A percentile compares a stretch with the other conserved stretches of the same genome.
These are phyloP conservation scores for Megathymus violae DNA, from an alignment of 1,140 invertebrate genomes.

Conservation along the genomic window DNA sequence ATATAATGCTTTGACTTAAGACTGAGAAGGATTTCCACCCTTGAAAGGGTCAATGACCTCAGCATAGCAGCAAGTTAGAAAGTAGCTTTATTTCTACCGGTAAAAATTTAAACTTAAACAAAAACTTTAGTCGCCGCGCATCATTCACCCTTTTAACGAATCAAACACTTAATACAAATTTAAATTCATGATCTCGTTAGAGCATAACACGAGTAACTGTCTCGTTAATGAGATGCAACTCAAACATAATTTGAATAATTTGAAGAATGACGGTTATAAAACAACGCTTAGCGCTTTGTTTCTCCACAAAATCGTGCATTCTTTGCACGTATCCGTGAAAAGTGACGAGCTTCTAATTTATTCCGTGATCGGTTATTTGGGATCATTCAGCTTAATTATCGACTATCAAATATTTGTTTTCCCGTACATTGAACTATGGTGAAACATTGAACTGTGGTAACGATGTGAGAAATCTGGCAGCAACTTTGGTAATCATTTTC, in stretches of 20 bases:
- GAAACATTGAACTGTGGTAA: constrained; percentile 34
- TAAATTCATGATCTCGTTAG: constrained; percentile 7
- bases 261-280: constrained; percentile 32
- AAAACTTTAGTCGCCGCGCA: too few species aligned
- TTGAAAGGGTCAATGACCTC: too few species aligned
- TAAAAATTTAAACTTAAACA: too few species aligned
- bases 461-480: constrained; percentile 40
- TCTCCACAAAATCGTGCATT: constrained; percentile 60
- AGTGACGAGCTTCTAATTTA: constrained; percentile 66
- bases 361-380: constrained; percentile 61
- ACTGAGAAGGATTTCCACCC: too few species aligned
- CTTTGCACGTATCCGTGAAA: constrained; percentile 66
- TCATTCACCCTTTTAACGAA: background rate
- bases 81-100: too few species aligned
- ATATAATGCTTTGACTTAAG: too few species aligned
- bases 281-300: constrained; percentile 41
- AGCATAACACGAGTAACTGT: constrained; percentile 41
- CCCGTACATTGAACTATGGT: constrained; percentile 52
- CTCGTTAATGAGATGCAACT: constrained; percentile 49
- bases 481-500: constrained; percentile 9
- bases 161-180: background rate
- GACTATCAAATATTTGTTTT: constrained; percentile 64
- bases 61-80: too few species aligned
- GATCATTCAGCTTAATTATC: constrained; percentile 54
- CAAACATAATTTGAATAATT: constrained; percentile 49